These are phyloP conservation scores for Elysia crispata DNA, from an alignment of 2,888 invertebrate species.

Conservation along the genomic window DNA sequence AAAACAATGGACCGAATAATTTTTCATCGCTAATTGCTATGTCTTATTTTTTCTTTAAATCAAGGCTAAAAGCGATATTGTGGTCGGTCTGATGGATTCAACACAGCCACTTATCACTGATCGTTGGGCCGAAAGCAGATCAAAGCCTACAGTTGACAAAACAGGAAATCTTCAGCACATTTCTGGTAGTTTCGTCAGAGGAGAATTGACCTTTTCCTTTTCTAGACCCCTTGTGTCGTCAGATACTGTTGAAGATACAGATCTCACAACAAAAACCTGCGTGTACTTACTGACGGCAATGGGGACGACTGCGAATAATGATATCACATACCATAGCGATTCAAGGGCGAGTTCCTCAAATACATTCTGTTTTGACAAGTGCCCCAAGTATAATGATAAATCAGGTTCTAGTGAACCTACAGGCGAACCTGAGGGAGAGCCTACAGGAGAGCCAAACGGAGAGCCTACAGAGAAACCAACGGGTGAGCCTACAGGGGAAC, in stretches of 20 bases:
- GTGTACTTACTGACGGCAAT: conserved; percentile 57
- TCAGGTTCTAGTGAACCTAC: conserved; percentile 71
- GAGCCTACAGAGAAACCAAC: no score
- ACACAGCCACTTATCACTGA: not conserved
- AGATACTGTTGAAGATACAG: conserved; percentile 45
- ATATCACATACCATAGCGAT: not conserved
- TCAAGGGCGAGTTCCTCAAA: not conserved
- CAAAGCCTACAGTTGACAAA: not conserved
- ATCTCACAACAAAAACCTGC: conserved; percentile 71
- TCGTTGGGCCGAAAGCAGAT: not conserved
- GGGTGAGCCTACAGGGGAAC: conserved; percentile 71
- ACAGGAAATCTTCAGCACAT: not conserved
- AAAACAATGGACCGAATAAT: no score
- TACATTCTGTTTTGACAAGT: conserved; percentile 6
- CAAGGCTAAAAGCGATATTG: conserved; percentile 2
- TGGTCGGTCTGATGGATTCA: not conserved
- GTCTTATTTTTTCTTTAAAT: not conserved
- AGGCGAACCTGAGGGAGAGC: conserved; percentile 73
- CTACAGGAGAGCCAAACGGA: conserved; percentile 62
- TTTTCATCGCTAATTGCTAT: no score
- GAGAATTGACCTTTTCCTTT: conserved; percentile 55
- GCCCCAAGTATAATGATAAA: conserved; percentile 73
- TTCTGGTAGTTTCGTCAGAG: not conserved
- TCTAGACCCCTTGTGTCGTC: conserved; percentile 54
- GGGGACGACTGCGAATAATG: conserved; percentile 45